A percentile compares a stretch with the other conserved stretches of the same genome.
Conservation (phyloP, 2,797 vertebrate genomes). For the Brachyalestes nurse region DNA sequence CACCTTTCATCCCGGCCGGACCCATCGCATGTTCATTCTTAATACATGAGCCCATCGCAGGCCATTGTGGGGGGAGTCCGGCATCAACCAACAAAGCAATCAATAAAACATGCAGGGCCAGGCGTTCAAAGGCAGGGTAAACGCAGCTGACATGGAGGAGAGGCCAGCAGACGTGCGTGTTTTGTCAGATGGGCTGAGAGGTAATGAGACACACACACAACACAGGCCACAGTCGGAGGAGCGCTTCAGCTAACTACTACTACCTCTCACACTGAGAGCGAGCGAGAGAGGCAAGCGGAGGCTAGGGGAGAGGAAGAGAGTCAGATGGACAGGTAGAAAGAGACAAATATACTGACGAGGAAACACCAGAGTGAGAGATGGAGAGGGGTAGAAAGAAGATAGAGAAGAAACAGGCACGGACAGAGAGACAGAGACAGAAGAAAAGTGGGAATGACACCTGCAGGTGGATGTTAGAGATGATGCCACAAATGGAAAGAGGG, state of each 20-base stretch:
- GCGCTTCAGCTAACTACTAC: conserved; percentile 26
- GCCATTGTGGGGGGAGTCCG: conserved; percentile 72
- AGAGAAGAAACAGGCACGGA: conserved; percentile 60
- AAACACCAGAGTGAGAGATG: conserved; percentile 15
- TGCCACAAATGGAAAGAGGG: conserved; percentile 52
- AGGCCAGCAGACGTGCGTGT: conserved; percentile 66
- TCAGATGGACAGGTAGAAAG: neutral
- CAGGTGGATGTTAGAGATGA: conserved; percentile 2
- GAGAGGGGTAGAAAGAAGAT: conserved; percentile 37
- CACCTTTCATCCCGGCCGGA: conserved; percentile 55
- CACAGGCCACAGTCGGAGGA: conserved; percentile 46
- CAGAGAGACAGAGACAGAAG: conserved; percentile 49
- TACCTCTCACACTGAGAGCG: conserved; percentile 28
- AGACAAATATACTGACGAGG: neutral
- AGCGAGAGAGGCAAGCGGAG: conserved; percentile 22
- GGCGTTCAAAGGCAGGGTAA: conserved; percentile 82
- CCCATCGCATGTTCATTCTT: conserved; percentile 71
- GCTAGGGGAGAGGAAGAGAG: conserved; percentile 40
- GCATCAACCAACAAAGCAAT: conserved; percentile 79
- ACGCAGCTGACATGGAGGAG: conserved; percentile 72
- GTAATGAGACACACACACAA: conserved; percentile 52
- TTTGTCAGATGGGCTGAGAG: conserved; percentile 64
- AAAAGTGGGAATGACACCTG: neutral
- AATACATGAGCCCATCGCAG: conserved; percentile 77
- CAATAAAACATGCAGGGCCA: conserved; percentile 79